These are phyloP conservation scores for Odontamblyopus lacepedii DNA, from an alignment of 2,797 vertebrate genomes.

Conservation along the genomic window DNA sequence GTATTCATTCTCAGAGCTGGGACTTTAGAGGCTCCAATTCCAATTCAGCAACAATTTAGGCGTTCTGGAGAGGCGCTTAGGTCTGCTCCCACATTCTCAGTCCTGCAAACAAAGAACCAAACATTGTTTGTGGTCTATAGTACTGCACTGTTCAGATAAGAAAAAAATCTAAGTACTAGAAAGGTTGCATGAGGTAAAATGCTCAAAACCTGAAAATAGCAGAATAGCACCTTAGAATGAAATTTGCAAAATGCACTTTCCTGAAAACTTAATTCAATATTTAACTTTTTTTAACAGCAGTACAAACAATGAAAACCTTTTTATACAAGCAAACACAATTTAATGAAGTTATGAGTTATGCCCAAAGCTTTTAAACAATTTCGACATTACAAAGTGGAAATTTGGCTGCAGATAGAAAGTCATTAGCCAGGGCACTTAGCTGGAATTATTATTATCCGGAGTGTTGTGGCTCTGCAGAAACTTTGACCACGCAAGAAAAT, in stretches of 20 bases:
- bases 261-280: too few species aligned
- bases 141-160: neutral
- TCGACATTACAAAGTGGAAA: neutral
- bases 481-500: neutral
- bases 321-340: neutral
- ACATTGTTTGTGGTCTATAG: neutral
- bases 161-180: neutral
- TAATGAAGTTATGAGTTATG: neutral
- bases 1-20: neutral
- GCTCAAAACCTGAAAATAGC: neutral
- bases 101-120: neutral
- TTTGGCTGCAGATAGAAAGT: neutral
- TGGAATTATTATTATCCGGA: neutral
- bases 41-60: neutral
- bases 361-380: neutral
- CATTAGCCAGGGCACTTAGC: neutral
- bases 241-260: neutral
- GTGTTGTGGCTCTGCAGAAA: neutral
- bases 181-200: neutral
- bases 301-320: neutral
- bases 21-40: neutral
- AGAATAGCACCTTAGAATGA: neutral
- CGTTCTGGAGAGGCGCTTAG: neutral
- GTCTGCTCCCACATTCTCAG: neutral
- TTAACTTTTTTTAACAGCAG: too few species aligned